These are phyloP conservation scores for Botrylloides violaceus DNA, from an alignment of 23 tunicate genomes.

Conservation along the genomic window DNA sequence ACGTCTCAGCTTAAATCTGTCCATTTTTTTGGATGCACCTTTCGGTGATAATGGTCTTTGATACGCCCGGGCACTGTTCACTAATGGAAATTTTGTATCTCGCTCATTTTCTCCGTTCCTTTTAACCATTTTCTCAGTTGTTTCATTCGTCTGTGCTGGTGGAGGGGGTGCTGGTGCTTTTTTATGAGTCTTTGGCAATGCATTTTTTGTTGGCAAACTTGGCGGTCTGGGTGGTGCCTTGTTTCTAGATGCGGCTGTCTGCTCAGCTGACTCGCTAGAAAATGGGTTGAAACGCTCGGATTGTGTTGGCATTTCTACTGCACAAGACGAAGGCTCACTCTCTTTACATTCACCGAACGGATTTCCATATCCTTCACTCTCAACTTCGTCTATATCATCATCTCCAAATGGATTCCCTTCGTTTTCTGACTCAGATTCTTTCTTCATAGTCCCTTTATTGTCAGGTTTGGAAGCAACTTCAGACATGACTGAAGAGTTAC, in stretches of 20 bases:
- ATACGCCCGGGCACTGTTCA: conserved; percentile 1
- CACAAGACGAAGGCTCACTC: background rate
- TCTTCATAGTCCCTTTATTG: background rate
- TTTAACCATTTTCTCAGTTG: conserved; percentile 63
- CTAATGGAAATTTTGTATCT: conserved; percentile 28
- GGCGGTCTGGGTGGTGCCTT: conserved; percentile 10
- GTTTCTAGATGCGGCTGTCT: background rate
- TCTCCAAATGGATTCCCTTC: conserved; percentile 19
- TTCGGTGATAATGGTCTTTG: background rate
- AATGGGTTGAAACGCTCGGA: conserved; percentile 51
- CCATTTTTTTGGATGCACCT: conserved; percentile 14
- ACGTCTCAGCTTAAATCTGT: background rate
- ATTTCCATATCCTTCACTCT: conserved; percentile 5
- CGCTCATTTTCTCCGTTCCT: conserved; percentile 36
- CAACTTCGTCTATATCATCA: background rate
- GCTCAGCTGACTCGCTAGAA: conserved; percentile 36
- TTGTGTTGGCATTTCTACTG: background rate
- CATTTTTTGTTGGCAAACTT: conserved; percentile 13
- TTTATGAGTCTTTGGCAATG: conserved; percentile 34
- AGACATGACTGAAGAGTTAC: background rate
- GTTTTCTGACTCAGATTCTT: background rate
- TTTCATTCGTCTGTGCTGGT: conserved; percentile 52
- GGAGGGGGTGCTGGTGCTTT: conserved; percentile 71
- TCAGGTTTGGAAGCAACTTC: too few relatives aligned
- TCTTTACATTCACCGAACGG: conserved; percentile 21